Percentiles rank a stretch among this genome's conserved stretches.
phyloP scores from a whole-genome alignment of 1,140 invertebrate genomes.

The Saccostrea glomerata region DNA sequence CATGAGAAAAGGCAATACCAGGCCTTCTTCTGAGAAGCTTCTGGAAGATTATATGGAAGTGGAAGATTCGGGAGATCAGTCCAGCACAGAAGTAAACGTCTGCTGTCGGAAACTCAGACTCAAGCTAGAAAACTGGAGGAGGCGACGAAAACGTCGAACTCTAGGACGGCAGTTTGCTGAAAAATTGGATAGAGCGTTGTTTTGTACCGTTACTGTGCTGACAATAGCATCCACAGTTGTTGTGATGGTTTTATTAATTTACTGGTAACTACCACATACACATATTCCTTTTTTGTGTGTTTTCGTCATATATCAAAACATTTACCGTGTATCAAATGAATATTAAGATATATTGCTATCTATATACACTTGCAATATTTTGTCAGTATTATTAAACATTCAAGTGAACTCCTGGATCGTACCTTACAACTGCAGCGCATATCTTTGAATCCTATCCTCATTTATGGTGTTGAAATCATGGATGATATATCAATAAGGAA shows the following conservation, averaged over 20 bases:
- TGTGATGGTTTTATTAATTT: constrained; percentile 51
- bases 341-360: neutral
- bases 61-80: constrained; percentile 43
- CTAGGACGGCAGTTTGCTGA: constrained; percentile 45
- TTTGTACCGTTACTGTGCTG: constrained; percentile 50
- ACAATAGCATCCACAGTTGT: constrained; percentile 46
- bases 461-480: neutral
- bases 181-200: constrained; percentile 42
- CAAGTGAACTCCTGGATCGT: neutral
- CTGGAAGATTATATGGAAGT: constrained; percentile 54
- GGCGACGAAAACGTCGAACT: constrained; percentile 21
- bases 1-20: constrained; percentile 40
- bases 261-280: constrained; percentile 36
- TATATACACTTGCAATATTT: neutral
- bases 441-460: neutral
- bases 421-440: neutral
- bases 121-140: neutral
- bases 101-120: constrained; percentile 39
- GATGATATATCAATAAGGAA: no score
- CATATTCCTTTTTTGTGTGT: neutral
- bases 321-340: no score
- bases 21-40: constrained; percentile 50
- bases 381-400: neutral
- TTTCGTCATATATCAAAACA: no score
- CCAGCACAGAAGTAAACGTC: constrained; percentile 3